Evolutionary conservation across 2,113 vertebrate species (phyloP).

Genomic region (Zosterops hypoxanthus): DNA sequence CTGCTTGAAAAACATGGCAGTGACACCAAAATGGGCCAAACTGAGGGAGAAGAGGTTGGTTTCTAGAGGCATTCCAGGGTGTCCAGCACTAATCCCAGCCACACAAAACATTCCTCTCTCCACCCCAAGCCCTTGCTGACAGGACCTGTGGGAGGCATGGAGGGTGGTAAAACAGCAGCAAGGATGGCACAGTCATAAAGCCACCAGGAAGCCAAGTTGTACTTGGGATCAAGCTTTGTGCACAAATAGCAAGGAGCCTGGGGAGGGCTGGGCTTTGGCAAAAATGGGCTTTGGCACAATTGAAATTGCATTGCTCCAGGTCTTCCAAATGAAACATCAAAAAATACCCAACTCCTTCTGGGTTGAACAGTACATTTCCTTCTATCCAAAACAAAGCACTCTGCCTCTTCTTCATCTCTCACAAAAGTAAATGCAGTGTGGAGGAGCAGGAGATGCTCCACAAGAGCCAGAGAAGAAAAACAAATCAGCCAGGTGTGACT

Average conservation of each 20-base stretch:
- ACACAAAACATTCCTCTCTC: not conserved
- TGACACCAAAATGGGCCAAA: not conserved
- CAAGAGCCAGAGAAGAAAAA: not conserved
- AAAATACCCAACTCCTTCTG: not conserved
- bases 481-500: not conserved
- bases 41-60: not conserved
- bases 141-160: not conserved
- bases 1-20: not conserved
- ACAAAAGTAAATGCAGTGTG: not conserved
- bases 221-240: too few species aligned
- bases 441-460: not conserved
- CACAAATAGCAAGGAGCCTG: accelerated
- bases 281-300: not conserved
- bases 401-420: not conserved
- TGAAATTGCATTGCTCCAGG: not conserved
- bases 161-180: not conserved
- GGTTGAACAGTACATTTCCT: not conserved
- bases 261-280: not conserved
- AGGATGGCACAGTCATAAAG: not conserved
- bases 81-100: not conserved
- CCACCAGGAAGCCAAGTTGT: not conserved
- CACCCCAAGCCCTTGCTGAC: not conserved
- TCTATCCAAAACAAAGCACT: not conserved
- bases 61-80: not conserved
- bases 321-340: not conserved